Conservation (phyloP, 2,888 invertebrate species). For the Cosmorhoe ocellata region DNA sequence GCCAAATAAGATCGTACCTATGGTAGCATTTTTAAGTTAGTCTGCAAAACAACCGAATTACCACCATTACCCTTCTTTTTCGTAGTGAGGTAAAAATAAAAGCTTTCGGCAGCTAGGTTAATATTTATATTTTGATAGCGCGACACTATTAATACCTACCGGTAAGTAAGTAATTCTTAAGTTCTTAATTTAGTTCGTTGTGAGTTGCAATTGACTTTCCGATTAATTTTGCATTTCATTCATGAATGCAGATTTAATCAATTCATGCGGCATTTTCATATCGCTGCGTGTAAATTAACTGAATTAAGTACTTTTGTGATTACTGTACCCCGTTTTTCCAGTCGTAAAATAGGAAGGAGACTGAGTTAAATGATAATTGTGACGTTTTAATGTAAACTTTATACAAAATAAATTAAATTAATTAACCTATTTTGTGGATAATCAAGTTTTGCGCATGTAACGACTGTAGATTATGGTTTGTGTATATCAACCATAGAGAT, state of each 20-base stretch:
- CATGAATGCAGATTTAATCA: conserved; percentile 52
- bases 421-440: conserved; percentile 3
- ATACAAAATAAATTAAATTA: conserved; percentile 16
- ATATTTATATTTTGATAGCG: too few species aligned
- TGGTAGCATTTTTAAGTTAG: too few species aligned
- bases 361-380: conserved; percentile 24
- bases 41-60: too few species aligned
- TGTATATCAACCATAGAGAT: too few species aligned
- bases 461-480: too few species aligned
- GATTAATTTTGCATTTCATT: conserved; percentile 46
- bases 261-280: conserved; percentile 50
- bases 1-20: too few species aligned
- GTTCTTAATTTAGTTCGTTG: conserved; percentile 24
- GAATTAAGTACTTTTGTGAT: conserved; percentile 48
- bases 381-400: conserved; percentile 28
- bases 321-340: conserved; percentile 42
- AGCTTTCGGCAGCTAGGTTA: too few species aligned
- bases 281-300: conserved; percentile 51
- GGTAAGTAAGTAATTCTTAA: neutral
- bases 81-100: too few species aligned
- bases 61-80: too few species aligned
- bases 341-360: conserved; percentile 36
- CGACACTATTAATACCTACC: too few species aligned
- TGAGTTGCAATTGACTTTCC: conserved; percentile 45
- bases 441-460: conserved; percentile 5